These are phyloP conservation scores for Amyelois transitella DNA, from an alignment of 1,140 invertebrate species.

Conservation along the genomic window DNA sequence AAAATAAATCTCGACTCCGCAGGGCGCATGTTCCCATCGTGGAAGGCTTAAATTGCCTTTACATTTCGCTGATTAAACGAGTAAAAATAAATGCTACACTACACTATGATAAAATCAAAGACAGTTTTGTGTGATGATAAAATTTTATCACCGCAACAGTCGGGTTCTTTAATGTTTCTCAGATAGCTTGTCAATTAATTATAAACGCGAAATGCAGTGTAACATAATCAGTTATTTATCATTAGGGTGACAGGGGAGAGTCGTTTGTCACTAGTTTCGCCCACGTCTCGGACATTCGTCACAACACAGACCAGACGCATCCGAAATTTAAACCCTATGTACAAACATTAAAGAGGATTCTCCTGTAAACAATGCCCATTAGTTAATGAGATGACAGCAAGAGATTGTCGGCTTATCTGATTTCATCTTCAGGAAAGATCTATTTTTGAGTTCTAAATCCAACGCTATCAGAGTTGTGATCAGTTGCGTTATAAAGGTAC, in stretches of 20 bases:
- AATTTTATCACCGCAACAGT: neutral
- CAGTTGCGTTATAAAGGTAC: neutral
- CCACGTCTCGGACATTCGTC: constrained; percentile 62
- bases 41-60: constrained; percentile 36
- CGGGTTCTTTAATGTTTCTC: constrained; percentile 1
- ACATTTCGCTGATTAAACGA: constrained; percentile 32
- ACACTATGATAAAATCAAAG: no score
- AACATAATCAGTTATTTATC: constrained; percentile 73
- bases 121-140: neutral
- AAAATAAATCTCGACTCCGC: constrained; percentile 38
- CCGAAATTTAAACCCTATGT: constrained; percentile 36
- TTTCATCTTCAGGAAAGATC: constrained; percentile 55
- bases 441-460: constrained; percentile 50
- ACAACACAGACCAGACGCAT: constrained; percentile 23
- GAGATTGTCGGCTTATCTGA: constrained; percentile 61
- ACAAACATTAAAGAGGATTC: neutral
- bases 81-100: constrained; percentile 3
- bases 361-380: constrained; percentile 25
- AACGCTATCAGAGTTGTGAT: constrained; percentile 24
- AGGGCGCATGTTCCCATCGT: constrained; percentile 25
- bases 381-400: constrained; percentile 61
- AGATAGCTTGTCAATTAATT: constrained; percentile 67
- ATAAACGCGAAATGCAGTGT: constrained; percentile 66
- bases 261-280: constrained; percentile 68
- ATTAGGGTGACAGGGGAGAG: constrained; percentile 58